Base-by-base conservation (phyloP, 2,113 vertebrate genomes). In the Cryptotis parvus region DNA sequence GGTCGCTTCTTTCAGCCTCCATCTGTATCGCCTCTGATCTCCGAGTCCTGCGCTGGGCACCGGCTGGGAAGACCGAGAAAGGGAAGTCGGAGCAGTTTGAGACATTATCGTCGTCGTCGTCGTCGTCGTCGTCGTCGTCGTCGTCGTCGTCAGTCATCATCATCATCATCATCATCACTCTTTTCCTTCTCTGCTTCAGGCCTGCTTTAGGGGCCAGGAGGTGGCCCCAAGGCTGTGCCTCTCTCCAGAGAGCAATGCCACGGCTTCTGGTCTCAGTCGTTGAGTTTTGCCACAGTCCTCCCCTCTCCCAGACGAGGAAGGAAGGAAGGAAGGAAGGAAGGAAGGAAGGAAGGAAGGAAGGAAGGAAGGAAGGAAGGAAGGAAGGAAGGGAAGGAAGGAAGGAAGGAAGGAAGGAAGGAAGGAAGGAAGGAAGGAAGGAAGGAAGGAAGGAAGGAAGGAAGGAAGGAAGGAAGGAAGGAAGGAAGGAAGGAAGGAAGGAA, bases 191-290 rank as follows among this genome's bases (percentile, higher is more conserved):
- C 90, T 93, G 94, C 96, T 93, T 91, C 95, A 29, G 95, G 94
- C 92, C 90, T 95, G 92, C 89, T 94, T 96, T 96, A 88, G 91
- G 80, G 14, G 29, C 26, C 39, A 55, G 18, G 14, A 24, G 91
- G 89, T 92, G 94, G 97, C 97, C 96, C 96, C 95, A 97, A 96
- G 98, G 97, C 94, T 93, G 90, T 63, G 97, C 96, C 98, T 97
- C 98, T 98, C 97, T 97, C 97, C 98, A 97, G 98, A 86, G 52
- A 22, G 52, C 15, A 98, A 98, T 98, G 98, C 96, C 97, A 97
- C 92, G 96, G 96, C 97, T 97, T 98, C 97, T 97, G 98, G n/a
- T n/a, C n/a, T 97, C 97, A 81, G 89, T 97, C 91, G 95, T 98
- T 98, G 92, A n/a, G 96, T 93, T 97, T 94, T 95, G 82, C 91